Evolutionary conservation across 2,888 invertebrate genomes (phyloP), one percentile per base, ranked within the genome.

Genomic region (Limnephilus marmoratus): DNA sequence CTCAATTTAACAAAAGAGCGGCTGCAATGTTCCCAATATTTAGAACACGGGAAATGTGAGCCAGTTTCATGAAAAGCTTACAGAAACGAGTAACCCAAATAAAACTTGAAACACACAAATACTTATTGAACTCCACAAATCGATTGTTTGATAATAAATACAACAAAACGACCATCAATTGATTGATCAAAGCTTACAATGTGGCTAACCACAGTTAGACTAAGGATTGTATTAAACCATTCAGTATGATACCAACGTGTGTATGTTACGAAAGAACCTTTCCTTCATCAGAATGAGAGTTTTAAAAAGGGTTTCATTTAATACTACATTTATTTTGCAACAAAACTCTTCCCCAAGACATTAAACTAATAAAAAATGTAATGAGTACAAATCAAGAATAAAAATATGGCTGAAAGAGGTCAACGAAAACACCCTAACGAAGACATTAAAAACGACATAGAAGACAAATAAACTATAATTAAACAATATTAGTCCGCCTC

Each of bases 1-100:
- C 80, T 80, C 4, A 85, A 86, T 80, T 91, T 80, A 86, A 86
- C 86, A 86, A 86, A 45, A 86, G 45, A 86, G 83, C 83, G 31
- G 83, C 83, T 83, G 15, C 83, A 83, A 34, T 37, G 37, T 83
- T 83, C 41, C 37, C 18, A 34, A 83, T 83, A 83, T 83, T 83
- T 13, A 15, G 83, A 34, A 34, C 41, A 37, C 83, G 13, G 83
- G 34, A 83, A 24, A 24, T 41, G 7, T 34, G 83, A 41, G 37
- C 18, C 83, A 24, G 24, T 83, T 37, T 83, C 37, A 18, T 12
- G 11, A 83, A 83, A 68, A 68, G 4, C 53, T 53, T 1, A 53
- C 18, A 53, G 18, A 53, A 53, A 53, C 4, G 53, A 53, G 53
- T 53, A n/a, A n/a, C 24, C 24, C 24, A 68, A 24, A 68, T 68